These are phyloP conservation scores for Cyclophora albipunctata DNA, from an alignment of 2,888 invertebrate species.

Conservation along the genomic window DNA sequence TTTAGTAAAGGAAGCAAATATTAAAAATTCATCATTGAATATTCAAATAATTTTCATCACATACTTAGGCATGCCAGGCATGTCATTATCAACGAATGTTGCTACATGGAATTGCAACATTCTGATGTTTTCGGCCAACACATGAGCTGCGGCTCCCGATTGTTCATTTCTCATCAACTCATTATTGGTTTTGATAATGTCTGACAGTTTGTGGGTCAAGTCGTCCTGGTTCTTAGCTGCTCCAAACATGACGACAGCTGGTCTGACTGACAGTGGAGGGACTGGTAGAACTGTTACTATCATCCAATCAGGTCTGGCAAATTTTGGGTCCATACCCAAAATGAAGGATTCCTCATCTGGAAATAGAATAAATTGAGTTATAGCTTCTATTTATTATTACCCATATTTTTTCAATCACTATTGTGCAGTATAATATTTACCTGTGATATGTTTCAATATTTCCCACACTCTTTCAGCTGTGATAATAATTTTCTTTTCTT, in stretches of 20 bases:
- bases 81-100: slow-evolving; percentile 98
- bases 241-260: slow-evolving; percentile 99
- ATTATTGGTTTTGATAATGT: slow-evolving; percentile 98
- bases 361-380: slow-evolving; percentile 18
- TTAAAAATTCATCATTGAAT: neutral
- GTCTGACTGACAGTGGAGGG: slow-evolving; percentile 95
- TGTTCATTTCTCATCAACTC: slow-evolving; percentile 96
- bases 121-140: slow-evolving; percentile 96
- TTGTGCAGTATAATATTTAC: slow-evolving; percentile 27
- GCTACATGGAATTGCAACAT: slow-evolving; percentile 99
- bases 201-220: slow-evolving; percentile 98
- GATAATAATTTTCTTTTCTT: slow-evolving; percentile 94
- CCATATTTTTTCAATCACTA: neutral
- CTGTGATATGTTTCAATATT: slow-evolving; percentile 93
- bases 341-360: slow-evolving; percentile 96
- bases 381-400: neutral
- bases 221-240: slow-evolving; percentile 99
- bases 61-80: slow-evolving; percentile 95
- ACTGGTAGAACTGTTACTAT: slow-evolving; percentile 97
- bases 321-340: slow-evolving; percentile 97
- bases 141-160: slow-evolving; percentile 97
- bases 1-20: neutral
- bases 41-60: slow-evolving; percentile 16
- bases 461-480: slow-evolving; percentile 98
- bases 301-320: slow-evolving; percentile 99